These are phyloP conservation scores for Plestiodon gilberti DNA, from an alignment of 2,113 vertebrate species.

Conservation along the genomic window DNA sequence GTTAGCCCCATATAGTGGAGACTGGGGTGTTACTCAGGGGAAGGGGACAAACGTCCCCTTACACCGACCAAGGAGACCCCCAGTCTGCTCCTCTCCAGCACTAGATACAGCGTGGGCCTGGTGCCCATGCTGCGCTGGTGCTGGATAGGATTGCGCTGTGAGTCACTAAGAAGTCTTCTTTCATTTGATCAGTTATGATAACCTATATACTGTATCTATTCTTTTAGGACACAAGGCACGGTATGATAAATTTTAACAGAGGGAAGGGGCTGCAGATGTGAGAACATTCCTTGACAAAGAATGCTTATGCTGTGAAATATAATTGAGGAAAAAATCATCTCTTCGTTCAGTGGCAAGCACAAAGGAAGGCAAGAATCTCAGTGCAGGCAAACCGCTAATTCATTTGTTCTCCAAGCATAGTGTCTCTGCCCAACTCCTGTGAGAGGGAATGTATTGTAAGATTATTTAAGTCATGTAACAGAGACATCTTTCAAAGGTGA, in stretches of 20 bases:
- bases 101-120: too few relatives aligned
- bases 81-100: too few relatives aligned
- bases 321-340: neutral
- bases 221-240: accelerated
- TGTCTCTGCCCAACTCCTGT: constrained; percentile 44
- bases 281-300: accelerated
- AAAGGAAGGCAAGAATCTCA: neutral
- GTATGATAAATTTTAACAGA: neutral
- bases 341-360: accelerated
- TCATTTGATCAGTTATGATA: neutral
- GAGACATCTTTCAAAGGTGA: neutral
- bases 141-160: too few relatives aligned
- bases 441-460: neutral
- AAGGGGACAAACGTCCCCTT: too few relatives aligned
- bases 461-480: neutral
- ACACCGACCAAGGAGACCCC: too few relatives aligned
- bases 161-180: neutral
- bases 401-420: neutral
- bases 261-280: neutral
- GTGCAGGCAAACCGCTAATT: neutral
- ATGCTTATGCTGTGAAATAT: neutral
- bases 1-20: too few relatives aligned
- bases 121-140: too few relatives aligned
- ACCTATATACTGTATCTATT: too few relatives aligned
- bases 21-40: too few relatives aligned